phyloP scores from a whole-genome alignment of 2,888 invertebrate species.

The Sinopyrophorus schimmeli region DNA sequence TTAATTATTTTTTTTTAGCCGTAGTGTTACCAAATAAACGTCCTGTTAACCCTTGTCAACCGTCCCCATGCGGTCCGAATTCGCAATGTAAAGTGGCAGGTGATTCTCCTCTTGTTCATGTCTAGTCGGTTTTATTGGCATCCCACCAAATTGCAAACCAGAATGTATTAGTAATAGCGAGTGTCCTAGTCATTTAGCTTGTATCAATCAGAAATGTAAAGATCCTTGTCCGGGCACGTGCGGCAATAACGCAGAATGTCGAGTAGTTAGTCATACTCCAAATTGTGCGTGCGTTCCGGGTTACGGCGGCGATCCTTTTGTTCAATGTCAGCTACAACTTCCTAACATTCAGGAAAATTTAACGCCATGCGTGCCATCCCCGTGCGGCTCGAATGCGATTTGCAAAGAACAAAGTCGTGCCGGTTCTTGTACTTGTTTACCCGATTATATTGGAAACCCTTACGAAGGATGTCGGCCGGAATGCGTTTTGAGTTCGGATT shows the following conservation, averaged over 20 bases:
- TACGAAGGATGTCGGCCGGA: slow-evolving; percentile 73
- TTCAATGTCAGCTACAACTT: slow-evolving; percentile 59
- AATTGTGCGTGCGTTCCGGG: slow-evolving; percentile 69
- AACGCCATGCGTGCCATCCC: slow-evolving; percentile 65
- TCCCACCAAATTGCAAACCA: slow-evolving; percentile 77
- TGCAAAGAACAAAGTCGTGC: slow-evolving; percentile 64
- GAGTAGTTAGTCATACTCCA: slow-evolving; percentile 75
- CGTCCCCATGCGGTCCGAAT: slow-evolving; percentile 81
- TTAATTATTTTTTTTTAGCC: not conserved
- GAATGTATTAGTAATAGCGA: slow-evolving; percentile 80
- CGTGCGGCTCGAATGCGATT: slow-evolving; percentile 66
- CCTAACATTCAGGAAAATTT: slow-evolving; percentile 54
- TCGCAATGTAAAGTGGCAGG: slow-evolving; percentile 70
- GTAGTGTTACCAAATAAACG: not conserved
- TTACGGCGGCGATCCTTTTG: slow-evolving; percentile 77
- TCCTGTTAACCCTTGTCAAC: slow-evolving; percentile 70
- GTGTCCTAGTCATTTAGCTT: slow-evolving; percentile 70
- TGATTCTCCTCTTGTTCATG: slow-evolving; percentile 77
- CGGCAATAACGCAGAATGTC: slow-evolving; percentile 73
- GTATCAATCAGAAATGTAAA: slow-evolving; percentile 75
- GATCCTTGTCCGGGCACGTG: slow-evolving; percentile 76
- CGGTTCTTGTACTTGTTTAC: slow-evolving; percentile 67
- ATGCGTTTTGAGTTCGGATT: slow-evolving; percentile 69
- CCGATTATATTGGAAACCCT: slow-evolving; percentile 72
- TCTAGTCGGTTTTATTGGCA: slow-evolving; percentile 65